Evolutionary conservation across 2,888 invertebrate genomes (phyloP), one percentile per base, ranked within the genome.

Genomic region (Keiferia lycopersicella): DNA sequence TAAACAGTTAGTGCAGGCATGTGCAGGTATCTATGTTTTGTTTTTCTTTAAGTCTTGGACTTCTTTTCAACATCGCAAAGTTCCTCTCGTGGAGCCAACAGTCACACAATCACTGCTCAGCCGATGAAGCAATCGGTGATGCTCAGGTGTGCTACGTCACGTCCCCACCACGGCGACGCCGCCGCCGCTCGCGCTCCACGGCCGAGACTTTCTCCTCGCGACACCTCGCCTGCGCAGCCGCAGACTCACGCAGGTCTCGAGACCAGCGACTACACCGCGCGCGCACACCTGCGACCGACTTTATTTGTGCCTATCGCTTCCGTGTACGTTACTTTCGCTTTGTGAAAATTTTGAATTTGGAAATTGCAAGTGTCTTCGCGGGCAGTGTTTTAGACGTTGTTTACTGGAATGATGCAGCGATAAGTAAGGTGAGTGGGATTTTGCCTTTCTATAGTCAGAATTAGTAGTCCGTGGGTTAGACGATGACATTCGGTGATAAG

Each of bases 191-290:
- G 75, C 77, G 82, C 84, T 73, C 88, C 89, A 90, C 87, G 88
- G 89, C 86, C 91, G 82, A 85, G 85, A 92, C 92, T 92, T 92
- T 92, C 92, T 91, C 91, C 88, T 89, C 87, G 87, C 87, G 88
- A 87, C 89, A 88, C 86, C 87, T 82, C 83, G 22, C 77, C 77
- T 82, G 18, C 16, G 48, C 48, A 18, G 34, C n/a, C 45, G 45
- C 86, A 84, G 88, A 86, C 85, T 83, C 87, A 78, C 79, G 71
- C 80, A n/a, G 41, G 76, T 86, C 83, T 78, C 59, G 63, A 67
- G 66, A 51, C 66, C 50, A 34, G 34, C 34, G 34, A 34, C 34
- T 34, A 34, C 80, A 76, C 80, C 79, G 78, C 76, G 84, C 78
- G 82, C 79, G 88, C 87, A 86, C 82, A 84, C 76, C 86, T 81